Percentiles rank a stretch among this genome's conserved stretches.
These are phyloP conservation scores for Aplidium turbinatum DNA, from an alignment of 23 tunicate species.

Conservation along the genomic window DNA sequence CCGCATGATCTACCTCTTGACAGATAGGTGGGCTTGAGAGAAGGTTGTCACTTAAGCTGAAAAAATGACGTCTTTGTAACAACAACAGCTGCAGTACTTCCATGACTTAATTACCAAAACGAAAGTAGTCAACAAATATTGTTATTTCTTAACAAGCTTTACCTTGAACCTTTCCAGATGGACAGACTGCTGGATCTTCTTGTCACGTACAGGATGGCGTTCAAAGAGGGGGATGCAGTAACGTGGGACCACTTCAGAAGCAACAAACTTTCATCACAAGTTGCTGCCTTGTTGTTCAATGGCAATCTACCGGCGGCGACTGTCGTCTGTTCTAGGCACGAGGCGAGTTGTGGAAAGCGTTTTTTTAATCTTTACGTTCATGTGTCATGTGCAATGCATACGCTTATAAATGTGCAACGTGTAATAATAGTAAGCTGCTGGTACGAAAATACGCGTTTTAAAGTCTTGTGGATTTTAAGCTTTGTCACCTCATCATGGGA, in stretches of 20 bases:
- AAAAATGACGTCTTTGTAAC: too few relatives aligned
- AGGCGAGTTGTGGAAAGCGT: constrained; percentile 38
- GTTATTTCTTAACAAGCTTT: not conserved
- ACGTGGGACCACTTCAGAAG: constrained; percentile 57
- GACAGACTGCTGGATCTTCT: constrained; percentile 55
- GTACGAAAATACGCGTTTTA: too few relatives aligned
- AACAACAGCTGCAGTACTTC: too few relatives aligned
- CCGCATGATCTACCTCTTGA: too few relatives aligned
- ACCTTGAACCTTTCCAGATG: constrained; percentile 22
- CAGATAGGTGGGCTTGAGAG: too few relatives aligned
- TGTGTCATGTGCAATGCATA: too few relatives aligned
- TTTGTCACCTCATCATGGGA: too few relatives aligned
- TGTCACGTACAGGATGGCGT: constrained; percentile 67
- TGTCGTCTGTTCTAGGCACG: constrained; percentile 56
- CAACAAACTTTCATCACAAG: constrained; percentile 28
- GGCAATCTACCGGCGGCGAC: constrained; percentile 63
- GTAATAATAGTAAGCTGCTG: too few relatives aligned
- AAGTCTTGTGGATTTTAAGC: too few relatives aligned
- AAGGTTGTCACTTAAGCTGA: too few relatives aligned
- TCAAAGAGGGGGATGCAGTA: not conserved
- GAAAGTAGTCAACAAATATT: not conserved
- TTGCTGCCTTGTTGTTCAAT: constrained; percentile 29
- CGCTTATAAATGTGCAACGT: too few relatives aligned
- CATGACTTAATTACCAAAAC: not conserved
- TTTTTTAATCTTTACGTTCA: too few relatives aligned